Conservation (phyloP, 2,797 vertebrate genomes). For the Hyperoplus lanceolatus region DNA sequence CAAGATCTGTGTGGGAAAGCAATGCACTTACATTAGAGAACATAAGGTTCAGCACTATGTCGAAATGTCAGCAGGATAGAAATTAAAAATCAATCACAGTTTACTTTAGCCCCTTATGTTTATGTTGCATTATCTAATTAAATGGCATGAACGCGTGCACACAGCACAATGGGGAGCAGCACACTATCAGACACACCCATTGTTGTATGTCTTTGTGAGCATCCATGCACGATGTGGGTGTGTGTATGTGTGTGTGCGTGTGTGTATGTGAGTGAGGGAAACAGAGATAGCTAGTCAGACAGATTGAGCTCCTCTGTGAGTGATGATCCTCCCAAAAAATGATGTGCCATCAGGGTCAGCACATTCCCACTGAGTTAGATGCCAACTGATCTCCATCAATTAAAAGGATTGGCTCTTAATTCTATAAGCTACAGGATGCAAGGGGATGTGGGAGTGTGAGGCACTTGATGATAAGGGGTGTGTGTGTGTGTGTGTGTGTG, state of each 20-base stretch:
- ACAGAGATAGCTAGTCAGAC: constrained; percentile 21
- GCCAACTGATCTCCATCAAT: constrained; percentile 73
- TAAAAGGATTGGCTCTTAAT: constrained; percentile 78
- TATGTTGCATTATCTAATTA: constrained; percentile 42
- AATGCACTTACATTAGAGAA: background rate
- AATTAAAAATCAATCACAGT: constrained; percentile 22
- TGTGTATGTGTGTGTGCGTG: background rate
- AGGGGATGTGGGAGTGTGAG: constrained; percentile 45
- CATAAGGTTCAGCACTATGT: background rate
- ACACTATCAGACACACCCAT: constrained; percentile 53
- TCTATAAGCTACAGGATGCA: constrained; percentile 54
- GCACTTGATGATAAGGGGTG: constrained; percentile 48
- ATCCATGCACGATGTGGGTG: background rate
- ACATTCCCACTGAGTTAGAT: constrained; percentile 59
- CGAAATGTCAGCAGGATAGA: background rate
- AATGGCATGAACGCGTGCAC: constrained; percentile 9
- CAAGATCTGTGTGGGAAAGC: background rate
- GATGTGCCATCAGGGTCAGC: constrained; percentile 61
- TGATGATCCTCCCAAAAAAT: constrained; percentile 51
- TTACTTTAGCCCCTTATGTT: constrained; percentile 22
- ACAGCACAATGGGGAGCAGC: background rate
- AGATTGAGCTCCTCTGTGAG: constrained; percentile 34
- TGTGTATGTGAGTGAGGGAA: background rate
- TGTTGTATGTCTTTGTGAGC: constrained; percentile 34
- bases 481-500: constrained; percentile 27